These are phyloP conservation scores for Psophia crepitans DNA, from an alignment of 2,113 vertebrate species.

Conservation along the genomic window DNA sequence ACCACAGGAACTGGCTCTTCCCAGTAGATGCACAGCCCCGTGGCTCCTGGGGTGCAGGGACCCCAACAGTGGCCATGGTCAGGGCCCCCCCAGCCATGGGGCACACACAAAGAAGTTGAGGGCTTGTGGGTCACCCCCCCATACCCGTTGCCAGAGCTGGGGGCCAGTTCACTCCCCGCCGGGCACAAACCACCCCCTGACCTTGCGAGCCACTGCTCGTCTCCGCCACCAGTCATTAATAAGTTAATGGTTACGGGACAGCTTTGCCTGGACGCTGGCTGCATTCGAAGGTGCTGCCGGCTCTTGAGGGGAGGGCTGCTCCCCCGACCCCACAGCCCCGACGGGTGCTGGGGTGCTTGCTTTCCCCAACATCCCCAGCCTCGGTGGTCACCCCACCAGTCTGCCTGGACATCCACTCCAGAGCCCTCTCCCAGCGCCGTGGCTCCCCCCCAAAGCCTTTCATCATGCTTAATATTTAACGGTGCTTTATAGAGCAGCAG, in stretches of 20 bases:
- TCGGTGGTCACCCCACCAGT: accelerated
- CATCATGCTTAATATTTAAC: constrained; percentile 74
- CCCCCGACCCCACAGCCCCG: not conserved
- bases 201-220: not conserved
- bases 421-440: accelerated
- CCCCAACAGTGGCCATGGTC: not conserved
- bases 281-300: accelerated
- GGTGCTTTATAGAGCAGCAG: constrained; percentile 54
- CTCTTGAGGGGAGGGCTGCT: not conserved
- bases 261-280: not conserved
- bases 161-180: not conserved
- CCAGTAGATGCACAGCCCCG: not conserved
- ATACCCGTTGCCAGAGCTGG: not conserved
- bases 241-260: constrained; percentile 68
- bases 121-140: not conserved
- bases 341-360: accelerated
- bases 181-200: constrained; percentile 54
- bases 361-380: not conserved
- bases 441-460: not conserved
- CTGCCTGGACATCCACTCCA: accelerated
- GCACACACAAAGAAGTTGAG: not conserved
- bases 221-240: constrained; percentile 23
- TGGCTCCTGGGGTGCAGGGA: not conserved
- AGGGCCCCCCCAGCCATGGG: not conserved
- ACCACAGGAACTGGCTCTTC: not conserved